Evolutionary conservation across 2,888 invertebrate genomes (phyloP).

Genomic region (Microdon myrmicae): DNA sequence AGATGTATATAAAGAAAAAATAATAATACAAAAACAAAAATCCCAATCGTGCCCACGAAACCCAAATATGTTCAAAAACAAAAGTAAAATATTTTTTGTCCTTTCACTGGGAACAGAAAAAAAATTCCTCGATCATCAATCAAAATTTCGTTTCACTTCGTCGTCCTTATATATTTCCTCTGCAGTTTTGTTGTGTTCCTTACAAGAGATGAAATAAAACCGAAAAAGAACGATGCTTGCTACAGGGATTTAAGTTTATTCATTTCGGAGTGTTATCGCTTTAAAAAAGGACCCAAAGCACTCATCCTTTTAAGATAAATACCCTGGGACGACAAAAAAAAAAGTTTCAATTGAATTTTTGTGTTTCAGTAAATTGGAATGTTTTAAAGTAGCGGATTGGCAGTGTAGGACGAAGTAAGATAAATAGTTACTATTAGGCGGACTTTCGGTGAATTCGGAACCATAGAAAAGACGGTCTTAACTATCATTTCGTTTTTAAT

Average conservation of each 20-base stretch:
- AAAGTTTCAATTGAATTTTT: conserved; percentile 32
- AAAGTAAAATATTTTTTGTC: conserved; percentile 1
- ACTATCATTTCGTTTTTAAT: too few species aligned
- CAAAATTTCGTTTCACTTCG: conserved; percentile 54
- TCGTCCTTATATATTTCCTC: conserved; percentile 46
- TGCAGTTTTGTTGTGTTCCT: conserved; percentile 21
- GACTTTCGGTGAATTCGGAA: too few species aligned
- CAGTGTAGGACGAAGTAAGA: too few species aligned
- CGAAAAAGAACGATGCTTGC: conserved; percentile 14
- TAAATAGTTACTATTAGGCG: too few species aligned
- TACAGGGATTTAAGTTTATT: conserved; percentile 33
- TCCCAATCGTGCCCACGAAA: not conserved
- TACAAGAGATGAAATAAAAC: too few species aligned
- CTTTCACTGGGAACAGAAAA: conserved; percentile 4
- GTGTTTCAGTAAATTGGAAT: conserved; percentile 27
- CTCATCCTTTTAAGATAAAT: conserved; percentile 23
- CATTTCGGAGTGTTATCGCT: conserved; percentile 39
- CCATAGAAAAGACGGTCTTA: too few species aligned
- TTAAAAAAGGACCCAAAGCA: conserved; percentile 32
- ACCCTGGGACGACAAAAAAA: not conserved
- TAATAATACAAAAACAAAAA: conserved; percentile 19
- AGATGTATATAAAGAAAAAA: conserved; percentile 10
- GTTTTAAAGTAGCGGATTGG: too few species aligned
- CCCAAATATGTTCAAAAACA: conserved; percentile 23
- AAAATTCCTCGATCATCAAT: conserved; percentile 56